Base-by-base conservation (phyloP, 2,888 invertebrate genomes). In the Doris montereyensis region DNA sequence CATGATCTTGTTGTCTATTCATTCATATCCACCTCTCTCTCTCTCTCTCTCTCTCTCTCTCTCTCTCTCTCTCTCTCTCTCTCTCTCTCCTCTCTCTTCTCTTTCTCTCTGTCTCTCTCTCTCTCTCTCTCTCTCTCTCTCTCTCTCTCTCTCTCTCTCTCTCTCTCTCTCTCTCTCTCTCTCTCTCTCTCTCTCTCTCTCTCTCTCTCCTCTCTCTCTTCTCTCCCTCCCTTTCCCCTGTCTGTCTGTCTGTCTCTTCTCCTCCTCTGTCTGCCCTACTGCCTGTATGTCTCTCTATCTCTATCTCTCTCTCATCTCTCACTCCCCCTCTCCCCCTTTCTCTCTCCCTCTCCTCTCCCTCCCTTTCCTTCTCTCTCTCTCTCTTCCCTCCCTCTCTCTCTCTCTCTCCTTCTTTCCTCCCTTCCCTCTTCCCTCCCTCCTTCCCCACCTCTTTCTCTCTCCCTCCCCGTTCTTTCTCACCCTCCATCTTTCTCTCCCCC, bases 101-200 rank as follows among this genome's bases (percentile, higher is more conserved):
- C 34, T 72, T 58, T 65, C 72, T 65, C 41, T 62, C 72, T 78
- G 28, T 78, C 62, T 62, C 41, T 72, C 62, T 65, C 62, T 78
- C 62, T 72, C 41, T 78, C 62, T 72, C 34, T 67, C 52, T 74
- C 68, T 68, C 57, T 57, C 74, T 58, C 68, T 57, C 78, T 75
- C 34, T 58, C 75, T 75, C 74, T 78, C 35, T 68, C 74, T 78
- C 58, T 67, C 57, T 65, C 26, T 32, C 70, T 71, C 28, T 57
- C 62, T 60, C 32, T 77, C 32, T 21, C 17, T 13, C 41, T 4
- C 41, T 60, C 62, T 60, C 35, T 62, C 34, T 34, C 21, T 8
- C 41, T 62, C 28, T 8, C 17, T 8, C 17, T 13, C n/a, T 4
- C 13, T 28, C 24, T 57, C 28, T 32, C 1, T 52, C 17, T 28